Evolutionary conservation across 2,113 vertebrate species (phyloP), one percentile per base, ranked within the genome.

Genomic region (Peromyscus leucopus): DNA sequence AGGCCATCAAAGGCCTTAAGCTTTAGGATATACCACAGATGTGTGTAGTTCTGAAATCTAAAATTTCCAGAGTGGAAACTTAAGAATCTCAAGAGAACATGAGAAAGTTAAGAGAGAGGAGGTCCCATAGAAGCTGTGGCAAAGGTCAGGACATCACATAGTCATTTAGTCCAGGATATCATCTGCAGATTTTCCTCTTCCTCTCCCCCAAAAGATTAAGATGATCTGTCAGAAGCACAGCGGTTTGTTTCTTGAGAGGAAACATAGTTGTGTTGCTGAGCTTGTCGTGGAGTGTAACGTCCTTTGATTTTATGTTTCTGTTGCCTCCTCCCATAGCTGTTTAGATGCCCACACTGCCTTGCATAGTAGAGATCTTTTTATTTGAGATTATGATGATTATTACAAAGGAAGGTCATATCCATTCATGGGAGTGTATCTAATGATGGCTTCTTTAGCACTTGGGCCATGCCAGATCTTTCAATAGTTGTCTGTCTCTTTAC

Each of bases 41-140:
- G n/a, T 79, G 12, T 93, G 76, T 90, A 67, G 21, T 78, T 61
- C 88, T 91, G 46, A 95, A 78, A 75, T 51, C 2, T 72, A 67
- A 46, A 46, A 24, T 93, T 79, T 96, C 72, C 39, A 46, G 57
- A 83, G 21, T 22, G 13, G 39, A 74, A 42, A 85, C 67, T 42
- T 69, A 59, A 78, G 63, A 95, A 63, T 59, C 24, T 89, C 57
- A 93, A 57, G 55, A 74, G 33, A 93, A 67, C n/a, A 17, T 69
- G 63, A 91, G 63, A 89, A 84, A 17, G n/a, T 63, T 84, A 79
- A 95, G 31, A 55, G 69, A 46, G 21, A 69, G n/a, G 88, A 88
- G 1, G 72, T 84, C 55, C 28, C 21, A 55, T 55, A 55, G 55
- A 55, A 63, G 91, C 78, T 57, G 22, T 55, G 48, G 33, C 8